These are phyloP conservation scores for Apis laboriosa DNA, from an alignment of 1,140 invertebrate species.

Conservation along the genomic window DNA sequence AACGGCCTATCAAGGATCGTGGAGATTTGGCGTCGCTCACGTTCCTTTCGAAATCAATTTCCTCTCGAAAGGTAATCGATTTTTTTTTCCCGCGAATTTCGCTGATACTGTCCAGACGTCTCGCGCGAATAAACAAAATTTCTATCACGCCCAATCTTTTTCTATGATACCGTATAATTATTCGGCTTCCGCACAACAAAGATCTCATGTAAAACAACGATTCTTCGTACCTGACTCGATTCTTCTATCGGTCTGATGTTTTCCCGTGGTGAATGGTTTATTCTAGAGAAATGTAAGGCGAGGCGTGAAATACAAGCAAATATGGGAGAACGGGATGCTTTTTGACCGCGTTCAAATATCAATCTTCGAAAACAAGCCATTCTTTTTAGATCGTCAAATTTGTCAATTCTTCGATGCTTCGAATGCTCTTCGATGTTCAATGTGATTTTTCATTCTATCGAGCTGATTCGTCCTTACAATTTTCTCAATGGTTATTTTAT, in stretches of 20 bases:
- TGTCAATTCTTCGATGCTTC: conserved; percentile 51
- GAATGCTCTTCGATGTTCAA: conserved; percentile 33
- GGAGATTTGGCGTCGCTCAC: conserved; percentile 53
- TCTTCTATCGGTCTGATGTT: conserved; percentile 8
- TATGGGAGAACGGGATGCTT: conserved; percentile 2
- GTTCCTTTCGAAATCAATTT: conserved; percentile 2
- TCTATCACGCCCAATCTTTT: conserved; percentile 12
- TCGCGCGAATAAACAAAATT: not conserved
- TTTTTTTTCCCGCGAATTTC: conserved; percentile 6
- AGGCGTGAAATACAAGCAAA: not conserved
- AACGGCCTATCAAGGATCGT: conserved; percentile 64
- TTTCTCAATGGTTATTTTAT: conserved; percentile 10
- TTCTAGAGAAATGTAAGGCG: not conserved
- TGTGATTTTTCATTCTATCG: conserved; percentile 28
- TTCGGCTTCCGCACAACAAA: conserved; percentile 21
- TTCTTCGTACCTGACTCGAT: conserved; percentile 60
- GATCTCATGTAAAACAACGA: conserved; percentile 52
- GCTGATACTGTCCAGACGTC: not conserved
- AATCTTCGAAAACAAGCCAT: not conserved
- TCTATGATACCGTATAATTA: not conserved
- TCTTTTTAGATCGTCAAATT: conserved; percentile 13
- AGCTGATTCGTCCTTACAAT: conserved; percentile 1
- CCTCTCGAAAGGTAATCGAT: not conserved
- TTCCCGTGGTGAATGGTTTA: not conserved
- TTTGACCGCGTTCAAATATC: not conserved